Evolutionary conservation across 2,888 invertebrate genomes (phyloP).

Genomic region (Mimachlamys varia): DNA sequence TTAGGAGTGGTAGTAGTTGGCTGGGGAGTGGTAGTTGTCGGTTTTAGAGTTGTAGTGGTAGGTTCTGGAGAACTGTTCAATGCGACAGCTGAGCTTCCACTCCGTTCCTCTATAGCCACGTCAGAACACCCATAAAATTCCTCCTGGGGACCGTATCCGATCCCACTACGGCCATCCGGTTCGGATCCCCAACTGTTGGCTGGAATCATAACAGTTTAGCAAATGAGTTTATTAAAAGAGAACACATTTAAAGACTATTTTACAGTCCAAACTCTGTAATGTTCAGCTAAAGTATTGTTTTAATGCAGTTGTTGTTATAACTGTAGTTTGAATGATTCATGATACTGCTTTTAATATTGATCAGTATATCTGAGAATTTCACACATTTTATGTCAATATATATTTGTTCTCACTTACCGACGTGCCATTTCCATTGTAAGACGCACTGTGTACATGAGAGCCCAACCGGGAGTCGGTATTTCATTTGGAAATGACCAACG

Average conservation of each 20-base stretch:
- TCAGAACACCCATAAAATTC: conserved; percentile 64
- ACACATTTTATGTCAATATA: not conserved
- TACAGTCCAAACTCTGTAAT: too few species aligned
- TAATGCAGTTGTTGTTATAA: too few species aligned
- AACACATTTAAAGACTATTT: too few species aligned
- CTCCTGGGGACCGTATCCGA: conserved; percentile 62
- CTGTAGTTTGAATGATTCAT: too few species aligned
- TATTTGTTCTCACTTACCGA: conserved; percentile 58
- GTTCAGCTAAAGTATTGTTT: too few species aligned
- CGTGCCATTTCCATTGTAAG: conserved; percentile 69
- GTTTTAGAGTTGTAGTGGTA: not conserved
- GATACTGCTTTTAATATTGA: not conserved
- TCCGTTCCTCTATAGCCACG: conserved; percentile 47
- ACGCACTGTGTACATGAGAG: conserved; percentile 68
- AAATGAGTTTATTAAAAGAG: not conserved
- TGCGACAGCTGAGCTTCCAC: not conserved
- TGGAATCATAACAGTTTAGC: conserved; percentile 43
- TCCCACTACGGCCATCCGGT: conserved; percentile 50
- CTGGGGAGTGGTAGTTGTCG: conserved; percentile 39
- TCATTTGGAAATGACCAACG: conserved; percentile 51
- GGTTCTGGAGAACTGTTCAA: not conserved
- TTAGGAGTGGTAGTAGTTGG: conserved; percentile 40
- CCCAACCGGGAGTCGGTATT: conserved; percentile 59
- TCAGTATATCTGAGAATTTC: not conserved
- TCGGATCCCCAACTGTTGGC: conserved; percentile 63